These are phyloP conservation scores for Carollia perspicillata DNA, from an alignment of 2,113 vertebrate genomes.

Conservation along the genomic window DNA sequence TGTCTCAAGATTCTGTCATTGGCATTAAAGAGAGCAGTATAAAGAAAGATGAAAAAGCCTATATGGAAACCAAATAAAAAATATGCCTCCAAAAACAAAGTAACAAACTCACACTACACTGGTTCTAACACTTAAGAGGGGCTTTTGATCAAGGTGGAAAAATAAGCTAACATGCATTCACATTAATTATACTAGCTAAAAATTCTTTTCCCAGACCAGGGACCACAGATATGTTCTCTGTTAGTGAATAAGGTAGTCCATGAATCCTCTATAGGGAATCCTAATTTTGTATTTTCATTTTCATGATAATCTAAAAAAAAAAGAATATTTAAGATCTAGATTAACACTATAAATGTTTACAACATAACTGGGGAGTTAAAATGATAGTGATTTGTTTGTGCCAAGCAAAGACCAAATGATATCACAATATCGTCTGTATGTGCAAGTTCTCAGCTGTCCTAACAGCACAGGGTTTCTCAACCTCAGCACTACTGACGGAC, in stretches of 20 bases:
- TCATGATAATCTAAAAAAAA: not conserved
- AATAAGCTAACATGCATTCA: conserved; percentile 7
- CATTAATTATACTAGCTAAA: not conserved
- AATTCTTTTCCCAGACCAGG: not conserved
- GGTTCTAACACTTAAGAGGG: not conserved
- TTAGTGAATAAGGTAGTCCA: not conserved
- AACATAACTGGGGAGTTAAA: not conserved
- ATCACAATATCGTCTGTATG: not conserved
- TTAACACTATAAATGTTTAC: not conserved
- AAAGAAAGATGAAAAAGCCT: conserved; percentile 21
- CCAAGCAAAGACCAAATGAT: conserved; percentile 2
- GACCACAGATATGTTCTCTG: not conserved
- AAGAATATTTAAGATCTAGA: not conserved
- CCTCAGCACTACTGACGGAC: not conserved
- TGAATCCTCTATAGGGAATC: conserved; percentile 12
- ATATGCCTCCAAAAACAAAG: not conserved
- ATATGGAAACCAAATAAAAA: conserved; percentile 12
- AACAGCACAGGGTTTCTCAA: not conserved
- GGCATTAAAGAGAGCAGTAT: not conserved
- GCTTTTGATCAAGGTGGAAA: conserved; percentile 27
- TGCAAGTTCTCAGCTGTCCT: not conserved
- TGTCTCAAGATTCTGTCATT: conserved; percentile 15
- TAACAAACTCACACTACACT: not conserved
- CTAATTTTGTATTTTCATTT: conserved; percentile 28
- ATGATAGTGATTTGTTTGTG: not conserved